Evolutionary conservation across 2,113 vertebrate species (phyloP).

Genomic region (Fulmarus glacialis): DNA sequence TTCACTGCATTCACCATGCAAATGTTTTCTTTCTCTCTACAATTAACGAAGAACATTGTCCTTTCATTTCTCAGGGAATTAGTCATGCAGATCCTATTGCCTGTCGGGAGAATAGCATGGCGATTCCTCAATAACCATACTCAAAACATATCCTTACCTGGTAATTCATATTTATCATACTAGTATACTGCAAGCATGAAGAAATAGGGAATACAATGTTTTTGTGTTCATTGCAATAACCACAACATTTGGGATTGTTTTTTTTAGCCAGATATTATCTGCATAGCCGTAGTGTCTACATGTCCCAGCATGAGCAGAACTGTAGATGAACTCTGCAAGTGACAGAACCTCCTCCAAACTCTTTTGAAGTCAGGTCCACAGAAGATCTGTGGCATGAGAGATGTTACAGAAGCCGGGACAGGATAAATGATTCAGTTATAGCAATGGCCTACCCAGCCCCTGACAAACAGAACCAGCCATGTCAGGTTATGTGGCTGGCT

Average conservation of each 20-base stretch:
- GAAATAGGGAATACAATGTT: not conserved
- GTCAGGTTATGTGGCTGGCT: not conserved
- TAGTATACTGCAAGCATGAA: not conserved
- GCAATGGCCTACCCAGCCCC: not conserved
- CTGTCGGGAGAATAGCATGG: not conserved
- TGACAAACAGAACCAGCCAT: not conserved
- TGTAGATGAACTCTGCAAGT: not conserved
- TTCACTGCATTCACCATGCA: not conserved
- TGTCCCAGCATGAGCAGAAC: not conserved
- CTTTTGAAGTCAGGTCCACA: not conserved
- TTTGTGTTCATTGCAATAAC: not conserved
- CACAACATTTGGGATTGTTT: not conserved
- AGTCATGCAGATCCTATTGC: not conserved
- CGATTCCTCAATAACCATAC: not conserved
- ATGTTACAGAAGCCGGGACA: not conserved
- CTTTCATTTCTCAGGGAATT: not conserved
- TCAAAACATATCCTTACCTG: not conserved
- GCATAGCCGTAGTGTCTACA: not conserved
- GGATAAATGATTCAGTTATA: not conserved
- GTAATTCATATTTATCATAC: not conserved
- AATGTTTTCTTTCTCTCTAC: constrained; percentile 39
- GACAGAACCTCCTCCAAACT: not conserved
- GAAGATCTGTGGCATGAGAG: not conserved
- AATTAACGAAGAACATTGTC: not conserved
- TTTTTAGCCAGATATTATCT: not conserved